Conservation (phyloP, 2,113 vertebrate genomes). For the Psittacula cyanocephala region DNA sequence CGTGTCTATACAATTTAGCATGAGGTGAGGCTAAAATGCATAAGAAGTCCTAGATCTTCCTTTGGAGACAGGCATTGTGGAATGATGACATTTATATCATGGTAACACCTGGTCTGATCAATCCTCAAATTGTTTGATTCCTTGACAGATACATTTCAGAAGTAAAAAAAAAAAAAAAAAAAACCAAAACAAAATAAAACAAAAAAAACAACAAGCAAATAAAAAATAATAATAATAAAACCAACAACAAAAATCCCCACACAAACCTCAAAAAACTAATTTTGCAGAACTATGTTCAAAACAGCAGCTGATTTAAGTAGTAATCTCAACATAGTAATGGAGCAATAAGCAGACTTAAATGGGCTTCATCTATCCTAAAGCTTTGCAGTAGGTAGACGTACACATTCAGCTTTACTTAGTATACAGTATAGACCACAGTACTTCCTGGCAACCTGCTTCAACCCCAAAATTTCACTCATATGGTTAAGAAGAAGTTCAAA, state of each 20-base stretch:
- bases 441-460: constrained; percentile 14
- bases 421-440: neutral
- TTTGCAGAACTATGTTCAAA: neutral
- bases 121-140: neutral
- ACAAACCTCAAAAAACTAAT: neutral
- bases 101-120: neutral
- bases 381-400: neutral
- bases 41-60: neutral
- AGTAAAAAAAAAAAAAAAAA: neutral
- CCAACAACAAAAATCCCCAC: too few relatives aligned
- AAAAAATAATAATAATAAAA: neutral
- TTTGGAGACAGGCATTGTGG: neutral
- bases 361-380: neutral
- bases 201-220: too few relatives aligned
- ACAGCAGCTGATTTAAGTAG: neutral
- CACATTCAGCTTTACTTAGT: neutral
- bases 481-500: constrained; percentile 7
- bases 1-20: neutral
- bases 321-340: neutral
- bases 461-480: constrained; percentile 9
- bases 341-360: neutral
- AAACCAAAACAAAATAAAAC: too few relatives aligned
- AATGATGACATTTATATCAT: accelerated
- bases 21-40: neutral
- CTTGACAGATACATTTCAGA: neutral